Evolutionary conservation across 2,797 vertebrate species (phyloP), one percentile per base, ranked within the genome.

Genomic region (Malacoctenus gilli): DNA sequence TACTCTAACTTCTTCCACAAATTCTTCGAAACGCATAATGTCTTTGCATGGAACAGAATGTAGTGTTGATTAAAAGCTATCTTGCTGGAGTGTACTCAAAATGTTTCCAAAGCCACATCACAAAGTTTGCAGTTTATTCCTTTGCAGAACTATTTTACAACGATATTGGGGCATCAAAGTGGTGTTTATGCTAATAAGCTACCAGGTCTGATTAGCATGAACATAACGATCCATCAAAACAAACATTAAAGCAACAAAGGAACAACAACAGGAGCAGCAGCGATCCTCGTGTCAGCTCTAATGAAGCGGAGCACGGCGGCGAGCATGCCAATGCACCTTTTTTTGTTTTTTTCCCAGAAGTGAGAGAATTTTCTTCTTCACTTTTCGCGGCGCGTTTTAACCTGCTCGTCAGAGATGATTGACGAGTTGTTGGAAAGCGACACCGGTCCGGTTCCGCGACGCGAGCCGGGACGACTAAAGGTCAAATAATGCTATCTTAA

Each of bases 221-320:
- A 59, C 52, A 67, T 64, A 40, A 60, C 53, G 15, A 60, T 48
- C 44, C 41, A 49, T 57, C 34, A 65, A 58, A 68, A 31, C 36
- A 48, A 48, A 9, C 12, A 64, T 51, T 57, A 16, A 40, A 28
- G 9, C 25, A 49, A 41, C 42, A 10, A 21, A 1, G 4, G 9
- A 1, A 49, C 1, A 23, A 15, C 5, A 42, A 25, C 1, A 3
- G n/a, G 43, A 47, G 41, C n/a, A 48, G 30, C 31, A 48, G 7
- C 31, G 31, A 22, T 28, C 15, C 38, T 5, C 53, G 14, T 5
- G 16, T 47, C 23, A 22, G 28, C 22, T 58, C 19, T 57, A 11
- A 10, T 15, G 46, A 13, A 47, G 60, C 32, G 42, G 8, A 23
- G 16, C 15, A 16, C 34, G 8, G 52, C 16, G 4, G 9, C 12